These are phyloP conservation scores for Idris sp. DNA, from an alignment of 1,140 invertebrate genomes.

Conservation along the genomic window DNA sequence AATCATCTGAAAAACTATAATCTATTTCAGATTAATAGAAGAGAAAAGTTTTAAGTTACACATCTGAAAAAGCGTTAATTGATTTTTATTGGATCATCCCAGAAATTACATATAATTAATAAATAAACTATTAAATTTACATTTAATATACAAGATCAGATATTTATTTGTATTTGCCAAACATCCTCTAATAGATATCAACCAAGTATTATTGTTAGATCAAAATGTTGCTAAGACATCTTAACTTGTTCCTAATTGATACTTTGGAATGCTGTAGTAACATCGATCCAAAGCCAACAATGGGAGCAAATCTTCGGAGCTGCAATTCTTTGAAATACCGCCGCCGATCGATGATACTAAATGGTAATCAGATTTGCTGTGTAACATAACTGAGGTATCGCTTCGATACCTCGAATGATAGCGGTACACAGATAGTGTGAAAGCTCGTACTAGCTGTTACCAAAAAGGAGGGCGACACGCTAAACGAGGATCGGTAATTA, in stretches of 20 bases:
- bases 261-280: constrained; percentile 1
- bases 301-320: not conserved
- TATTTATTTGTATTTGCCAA: too few species aligned
- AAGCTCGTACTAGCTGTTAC: not conserved
- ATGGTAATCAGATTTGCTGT: constrained; percentile 14
- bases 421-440: not conserved
- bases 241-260: constrained; percentile 2
- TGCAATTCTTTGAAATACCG: not conserved
- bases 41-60: too few species aligned
- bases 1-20: too few species aligned
- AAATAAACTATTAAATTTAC: too few species aligned
- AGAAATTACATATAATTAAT: too few species aligned
- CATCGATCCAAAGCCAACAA: constrained; percentile 4
- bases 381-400: constrained; percentile 8
- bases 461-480: constrained; percentile 6
- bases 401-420: constrained; percentile 1
- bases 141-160: too few species aligned
- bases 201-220: too few species aligned
- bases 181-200: too few species aligned
- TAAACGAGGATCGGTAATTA: constrained; percentile 66
- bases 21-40: too few species aligned
- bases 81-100: too few species aligned
- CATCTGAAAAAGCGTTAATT: too few species aligned
- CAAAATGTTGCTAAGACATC: too few species aligned
- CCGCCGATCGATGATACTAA: constrained; percentile 2